Percentiles rank a stretch among this genome's conserved stretches.
These are phyloP conservation scores for Tetramorium alpestre DNA, from an alignment of 1,140 invertebrate species.

Conservation along the genomic window DNA sequence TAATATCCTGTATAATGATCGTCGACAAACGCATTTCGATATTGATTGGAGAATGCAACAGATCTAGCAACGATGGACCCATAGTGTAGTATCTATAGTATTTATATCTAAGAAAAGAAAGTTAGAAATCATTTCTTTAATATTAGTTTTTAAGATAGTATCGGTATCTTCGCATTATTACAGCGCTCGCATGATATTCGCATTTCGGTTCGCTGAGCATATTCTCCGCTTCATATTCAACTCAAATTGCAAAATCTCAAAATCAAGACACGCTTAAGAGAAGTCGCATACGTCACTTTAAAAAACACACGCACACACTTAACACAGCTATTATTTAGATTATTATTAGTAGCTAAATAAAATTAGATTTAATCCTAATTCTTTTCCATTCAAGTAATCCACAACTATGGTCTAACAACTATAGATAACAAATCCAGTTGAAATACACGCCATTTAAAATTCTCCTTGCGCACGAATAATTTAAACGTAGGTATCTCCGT, in stretches of 20 bases:
- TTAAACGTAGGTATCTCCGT: not conserved
- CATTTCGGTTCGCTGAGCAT: not conserved
- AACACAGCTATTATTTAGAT: slow-evolving; percentile 1
- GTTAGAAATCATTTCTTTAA: slow-evolving; percentile 10
- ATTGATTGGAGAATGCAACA: slow-evolving; percentile 1
- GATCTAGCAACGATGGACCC: not conserved
- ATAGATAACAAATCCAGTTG: not conserved
- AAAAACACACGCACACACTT: not conserved
- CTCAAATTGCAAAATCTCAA: not conserved
- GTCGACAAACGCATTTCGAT: not conserved
- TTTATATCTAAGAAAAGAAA: slow-evolving; percentile 3
- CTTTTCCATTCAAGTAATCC: not conserved
- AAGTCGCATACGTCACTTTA: not conserved
- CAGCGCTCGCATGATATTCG: not conserved
- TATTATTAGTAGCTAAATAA: not conserved
- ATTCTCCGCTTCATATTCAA: not conserved
- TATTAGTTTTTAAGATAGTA: not conserved
- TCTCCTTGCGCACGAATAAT: not conserved
- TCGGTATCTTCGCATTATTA: not conserved
- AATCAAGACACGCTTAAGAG: slow-evolving; percentile 10
- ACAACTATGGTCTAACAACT: not conserved
- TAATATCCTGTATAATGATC: not conserved
- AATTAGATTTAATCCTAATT: slow-evolving; percentile 3
- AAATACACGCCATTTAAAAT: not conserved
- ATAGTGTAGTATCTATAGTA: slow-evolving; percentile 2